Percentiles rank a stretch among this genome's conserved stretches.
phyloP scores from a whole-genome alignment of 2,888 invertebrate species.

The Galerucella calmariensis region DNA sequence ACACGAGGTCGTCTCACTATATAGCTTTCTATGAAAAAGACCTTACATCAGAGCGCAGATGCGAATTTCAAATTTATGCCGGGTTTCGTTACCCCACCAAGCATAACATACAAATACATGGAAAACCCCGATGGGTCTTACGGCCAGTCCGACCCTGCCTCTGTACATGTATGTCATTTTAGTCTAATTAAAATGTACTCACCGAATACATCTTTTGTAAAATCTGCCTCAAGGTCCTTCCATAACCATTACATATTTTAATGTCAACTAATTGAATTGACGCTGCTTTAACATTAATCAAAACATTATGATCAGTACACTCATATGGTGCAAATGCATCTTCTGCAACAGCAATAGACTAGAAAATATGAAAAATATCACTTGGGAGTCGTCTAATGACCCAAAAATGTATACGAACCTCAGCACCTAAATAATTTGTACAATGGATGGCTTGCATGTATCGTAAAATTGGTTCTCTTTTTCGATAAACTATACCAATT shows the following conservation, averaged over 20 bases:
- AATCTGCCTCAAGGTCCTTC: constrained; percentile 56
- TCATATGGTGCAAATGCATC: constrained; percentile 68
- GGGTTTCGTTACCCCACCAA: too few relatives aligned
- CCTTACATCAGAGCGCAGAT: too few relatives aligned
- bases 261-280: constrained; percentile 71
- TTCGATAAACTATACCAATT: constrained; percentile 60
- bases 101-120: too few relatives aligned
- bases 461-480: constrained; percentile 57
- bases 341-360: constrained; percentile 69
- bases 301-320: constrained; percentile 67
- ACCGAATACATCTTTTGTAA: constrained; percentile 51
- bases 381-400: neutral
- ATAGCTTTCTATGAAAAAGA: too few relatives aligned
- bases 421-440: constrained; percentile 64
- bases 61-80: too few relatives aligned
- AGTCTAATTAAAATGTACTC: neutral
- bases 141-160: too few relatives aligned
- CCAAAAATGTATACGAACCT: constrained; percentile 57
- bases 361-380: constrained; percentile 42
- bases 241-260: constrained; percentile 71
- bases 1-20: too few relatives aligned
- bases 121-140: too few relatives aligned
- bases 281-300: constrained; percentile 72
- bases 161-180: too few relatives aligned
- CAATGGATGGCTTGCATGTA: constrained; percentile 67